Percentiles rank a stretch among this genome's conserved stretches.
These are phyloP conservation scores for Baryphthengus martii DNA, from an alignment of 2,113 vertebrate species.

Conservation along the genomic window DNA sequence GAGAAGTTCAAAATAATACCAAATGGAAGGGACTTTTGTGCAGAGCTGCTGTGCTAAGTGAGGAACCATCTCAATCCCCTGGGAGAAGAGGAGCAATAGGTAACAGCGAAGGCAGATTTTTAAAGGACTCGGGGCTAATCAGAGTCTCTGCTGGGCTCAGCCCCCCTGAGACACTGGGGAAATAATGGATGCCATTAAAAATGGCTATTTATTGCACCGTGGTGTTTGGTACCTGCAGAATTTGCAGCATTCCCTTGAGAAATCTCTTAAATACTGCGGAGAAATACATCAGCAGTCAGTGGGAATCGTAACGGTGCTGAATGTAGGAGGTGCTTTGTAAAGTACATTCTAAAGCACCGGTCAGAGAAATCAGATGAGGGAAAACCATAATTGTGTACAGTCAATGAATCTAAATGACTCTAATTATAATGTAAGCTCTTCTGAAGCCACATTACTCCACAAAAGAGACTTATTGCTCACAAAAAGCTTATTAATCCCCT, in stretches of 20 bases:
- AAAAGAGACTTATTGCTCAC: conserved; percentile 12
- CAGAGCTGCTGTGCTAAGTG: neutral
- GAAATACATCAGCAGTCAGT: neutral
- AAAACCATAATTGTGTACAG: neutral
- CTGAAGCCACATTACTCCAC: neutral
- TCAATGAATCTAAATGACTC: neutral
- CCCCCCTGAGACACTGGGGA: neutral
- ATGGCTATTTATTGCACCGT: neutral
- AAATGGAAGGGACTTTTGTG: neutral
- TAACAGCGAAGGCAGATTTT: conserved; percentile 9
- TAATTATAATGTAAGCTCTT: conserved; percentile 27
- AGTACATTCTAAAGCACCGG: neutral
- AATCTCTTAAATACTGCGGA: neutral
- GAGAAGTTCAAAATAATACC: neutral
- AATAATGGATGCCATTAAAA: conserved; percentile 32
- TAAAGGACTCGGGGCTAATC: neutral
- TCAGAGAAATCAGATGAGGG: neutral
- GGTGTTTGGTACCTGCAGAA: neutral
- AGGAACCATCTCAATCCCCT: neutral
- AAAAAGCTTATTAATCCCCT: conserved; percentile 5
- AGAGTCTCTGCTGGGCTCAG: neutral
- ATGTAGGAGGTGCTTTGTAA: neutral
- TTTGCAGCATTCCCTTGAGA: neutral
- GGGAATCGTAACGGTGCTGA: neutral
- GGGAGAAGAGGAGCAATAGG: neutral